phyloP scores from a whole-genome alignment of 2,797 vertebrate genomes.

The Mionectes olivaceus region DNA sequence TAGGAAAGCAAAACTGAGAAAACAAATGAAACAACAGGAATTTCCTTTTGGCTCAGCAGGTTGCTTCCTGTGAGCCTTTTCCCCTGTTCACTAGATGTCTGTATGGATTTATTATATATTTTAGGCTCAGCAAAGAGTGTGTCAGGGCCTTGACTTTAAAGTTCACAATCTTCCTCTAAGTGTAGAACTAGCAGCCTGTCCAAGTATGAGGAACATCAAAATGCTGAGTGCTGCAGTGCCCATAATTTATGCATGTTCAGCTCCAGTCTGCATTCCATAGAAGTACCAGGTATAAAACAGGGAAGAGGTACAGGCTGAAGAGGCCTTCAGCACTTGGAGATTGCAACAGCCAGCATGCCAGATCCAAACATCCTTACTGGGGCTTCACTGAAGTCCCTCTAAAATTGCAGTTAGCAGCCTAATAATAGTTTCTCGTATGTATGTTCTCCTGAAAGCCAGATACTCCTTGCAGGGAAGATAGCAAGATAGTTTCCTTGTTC shows the following conservation, averaged over 20 bases:
- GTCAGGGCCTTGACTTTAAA: background rate
- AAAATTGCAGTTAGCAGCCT: background rate
- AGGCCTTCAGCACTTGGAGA: background rate
- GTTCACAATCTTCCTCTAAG: background rate
- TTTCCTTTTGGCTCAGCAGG: conserved; percentile 5
- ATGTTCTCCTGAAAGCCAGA: background rate
- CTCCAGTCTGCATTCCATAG: background rate
- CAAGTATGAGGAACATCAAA: background rate
- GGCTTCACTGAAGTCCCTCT: background rate
- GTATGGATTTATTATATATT: background rate
- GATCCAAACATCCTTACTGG: background rate
- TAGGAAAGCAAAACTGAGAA: conserved; percentile 4
- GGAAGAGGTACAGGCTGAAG: background rate
- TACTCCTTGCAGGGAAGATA: background rate
- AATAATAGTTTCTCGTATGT: background rate
- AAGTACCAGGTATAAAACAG: background rate
- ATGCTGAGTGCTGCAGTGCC: background rate
- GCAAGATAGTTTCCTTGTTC: background rate
- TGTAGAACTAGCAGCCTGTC: background rate
- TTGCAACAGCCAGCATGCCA: background rate
- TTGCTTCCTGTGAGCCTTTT: background rate
- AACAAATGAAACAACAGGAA: conserved; percentile 3
- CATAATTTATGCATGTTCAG: background rate
- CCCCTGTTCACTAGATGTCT: background rate
- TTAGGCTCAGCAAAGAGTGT: background rate